A percentile compares a stretch with the other conserved stretches of the same genome.
These are phyloP conservation scores for Isaurus tuberculatus DNA, from an alignment of 92 coral and sea anemone genomes.

Conservation along the genomic window DNA sequence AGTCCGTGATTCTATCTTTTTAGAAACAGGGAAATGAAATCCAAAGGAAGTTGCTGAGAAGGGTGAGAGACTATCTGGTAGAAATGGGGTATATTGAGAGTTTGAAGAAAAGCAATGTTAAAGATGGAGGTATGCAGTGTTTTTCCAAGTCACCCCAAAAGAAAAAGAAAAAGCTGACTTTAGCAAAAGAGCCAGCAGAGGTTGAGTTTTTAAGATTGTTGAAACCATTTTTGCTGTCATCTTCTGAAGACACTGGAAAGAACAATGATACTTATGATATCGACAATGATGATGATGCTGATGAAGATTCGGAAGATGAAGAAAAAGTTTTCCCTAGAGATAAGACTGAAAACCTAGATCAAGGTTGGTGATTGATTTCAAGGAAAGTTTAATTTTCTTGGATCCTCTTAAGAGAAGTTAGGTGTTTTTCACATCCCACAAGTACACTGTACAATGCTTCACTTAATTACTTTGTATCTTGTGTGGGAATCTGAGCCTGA, in stretches of 20 bases:
- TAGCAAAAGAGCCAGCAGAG: not conserved
- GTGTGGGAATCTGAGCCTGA: too few species aligned
- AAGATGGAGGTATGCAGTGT: not conserved
- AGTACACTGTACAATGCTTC: too few species aligned
- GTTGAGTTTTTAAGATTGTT: conserved; percentile 38
- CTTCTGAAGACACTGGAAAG: not conserved
- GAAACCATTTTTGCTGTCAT: conserved; percentile 60
- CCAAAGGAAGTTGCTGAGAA: conserved; percentile 15
- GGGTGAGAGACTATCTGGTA: conserved; percentile 47
- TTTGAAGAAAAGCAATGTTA: not conserved
- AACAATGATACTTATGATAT: conserved; percentile 27
- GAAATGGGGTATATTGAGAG: conserved; percentile 59
- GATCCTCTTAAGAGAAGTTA: not conserved
- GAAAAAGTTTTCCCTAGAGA: not conserved
- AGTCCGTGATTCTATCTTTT: not conserved
- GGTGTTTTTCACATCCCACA: not conserved
- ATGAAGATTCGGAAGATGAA: conserved; percentile 41
- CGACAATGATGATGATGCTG: conserved; percentile 52
- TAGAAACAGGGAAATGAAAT: conserved; percentile 34
- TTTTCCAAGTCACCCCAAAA: not conserved
- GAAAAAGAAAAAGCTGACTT: conserved; percentile 9
- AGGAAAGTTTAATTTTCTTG: not conserved
- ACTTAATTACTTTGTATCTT: too few species aligned
- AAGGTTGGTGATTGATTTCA: not conserved
- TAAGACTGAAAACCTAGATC: not conserved